These are phyloP conservation scores for Pantala flavescens DNA, from an alignment of 1,140 invertebrate species.

Conservation along the genomic window DNA sequence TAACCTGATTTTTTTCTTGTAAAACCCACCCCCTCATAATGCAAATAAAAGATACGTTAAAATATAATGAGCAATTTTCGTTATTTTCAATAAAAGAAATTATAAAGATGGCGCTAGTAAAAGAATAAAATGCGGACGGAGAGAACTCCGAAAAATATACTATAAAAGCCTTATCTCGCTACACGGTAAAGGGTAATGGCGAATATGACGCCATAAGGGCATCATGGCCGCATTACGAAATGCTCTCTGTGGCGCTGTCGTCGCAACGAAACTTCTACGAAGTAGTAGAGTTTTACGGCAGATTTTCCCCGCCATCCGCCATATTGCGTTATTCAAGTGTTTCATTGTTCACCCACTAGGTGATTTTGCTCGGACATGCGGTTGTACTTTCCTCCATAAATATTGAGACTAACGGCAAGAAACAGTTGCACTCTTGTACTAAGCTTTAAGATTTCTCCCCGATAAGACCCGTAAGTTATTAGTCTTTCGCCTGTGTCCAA, in stretches of 20 bases:
- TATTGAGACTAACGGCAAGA: neutral
- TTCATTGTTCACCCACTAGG: constrained; percentile 18
- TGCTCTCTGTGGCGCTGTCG: neutral
- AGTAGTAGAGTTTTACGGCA: constrained; percentile 5
- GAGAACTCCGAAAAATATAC: too few species aligned
- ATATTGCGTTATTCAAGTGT: constrained; percentile 20
- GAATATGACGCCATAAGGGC: too few species aligned
- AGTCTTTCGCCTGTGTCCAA: neutral
- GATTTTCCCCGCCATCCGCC: constrained; percentile 21
- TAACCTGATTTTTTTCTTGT: neutral
- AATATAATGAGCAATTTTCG: too few species aligned
- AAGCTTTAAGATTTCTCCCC: neutral
- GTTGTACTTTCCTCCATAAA: constrained; percentile 3
- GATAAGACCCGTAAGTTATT: neutral
- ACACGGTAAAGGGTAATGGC: too few species aligned
- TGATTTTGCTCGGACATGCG: constrained; percentile 7
- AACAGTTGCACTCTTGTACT: neutral
- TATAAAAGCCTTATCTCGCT: too few species aligned
- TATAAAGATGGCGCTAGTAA: too few species aligned
- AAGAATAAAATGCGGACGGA: too few species aligned
- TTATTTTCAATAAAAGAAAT: too few species aligned
- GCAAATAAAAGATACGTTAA: too few species aligned
- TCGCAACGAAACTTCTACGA: neutral
- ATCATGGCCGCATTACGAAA: too few species aligned
- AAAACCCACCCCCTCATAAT: neutral